Percentiles rank a stretch among this genome's conserved stretches.
Conservation (phyloP, 1,140 invertebrate genomes). For the Triops longicaudatus region DNA sequence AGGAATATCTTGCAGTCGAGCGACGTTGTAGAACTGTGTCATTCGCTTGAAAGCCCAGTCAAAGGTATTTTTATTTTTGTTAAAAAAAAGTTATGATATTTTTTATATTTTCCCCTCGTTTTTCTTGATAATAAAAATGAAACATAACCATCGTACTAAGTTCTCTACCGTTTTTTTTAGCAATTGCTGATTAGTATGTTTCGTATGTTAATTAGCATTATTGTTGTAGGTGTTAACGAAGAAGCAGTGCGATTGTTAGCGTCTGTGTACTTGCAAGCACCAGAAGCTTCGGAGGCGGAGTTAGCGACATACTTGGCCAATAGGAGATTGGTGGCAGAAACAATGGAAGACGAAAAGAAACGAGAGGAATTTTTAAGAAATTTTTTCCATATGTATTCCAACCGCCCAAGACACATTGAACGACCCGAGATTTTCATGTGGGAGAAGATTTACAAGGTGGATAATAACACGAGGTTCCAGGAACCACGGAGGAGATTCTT, state of each 20-base stretch:
- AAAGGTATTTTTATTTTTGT: too few species aligned
- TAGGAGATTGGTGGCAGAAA: constrained; percentile 49
- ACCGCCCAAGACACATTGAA: constrained; percentile 50
- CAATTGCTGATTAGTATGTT: constrained; percentile 18
- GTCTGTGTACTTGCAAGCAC: constrained; percentile 59
- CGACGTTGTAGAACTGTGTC: constrained; percentile 55
- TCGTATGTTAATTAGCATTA: neutral
- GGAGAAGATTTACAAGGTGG: constrained; percentile 66
- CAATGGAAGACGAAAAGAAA: constrained; percentile 50
- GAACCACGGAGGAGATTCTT: constrained; percentile 58
- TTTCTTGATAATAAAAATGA: too few species aligned
- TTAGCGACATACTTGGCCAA: constrained; percentile 61
- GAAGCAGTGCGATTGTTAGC: constrained; percentile 63
- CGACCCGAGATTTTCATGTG: constrained; percentile 60
- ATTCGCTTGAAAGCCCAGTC: constrained; percentile 60
- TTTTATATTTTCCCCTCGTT: too few species aligned
- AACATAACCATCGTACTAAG: too few species aligned
- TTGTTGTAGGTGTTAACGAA: constrained; percentile 57
- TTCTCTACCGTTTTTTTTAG: too few species aligned
- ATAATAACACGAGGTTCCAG: constrained; percentile 52
- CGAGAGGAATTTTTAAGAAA: constrained; percentile 55
- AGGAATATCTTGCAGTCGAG: neutral
- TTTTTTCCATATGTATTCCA: constrained; percentile 58
- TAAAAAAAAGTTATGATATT: too few species aligned
- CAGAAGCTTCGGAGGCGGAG: constrained; percentile 49